Evolutionary conservation across 2,113 vertebrate genomes (phyloP), one percentile per base, ranked within the genome.

Genomic region (Tenrec ecaudatus): DNA sequence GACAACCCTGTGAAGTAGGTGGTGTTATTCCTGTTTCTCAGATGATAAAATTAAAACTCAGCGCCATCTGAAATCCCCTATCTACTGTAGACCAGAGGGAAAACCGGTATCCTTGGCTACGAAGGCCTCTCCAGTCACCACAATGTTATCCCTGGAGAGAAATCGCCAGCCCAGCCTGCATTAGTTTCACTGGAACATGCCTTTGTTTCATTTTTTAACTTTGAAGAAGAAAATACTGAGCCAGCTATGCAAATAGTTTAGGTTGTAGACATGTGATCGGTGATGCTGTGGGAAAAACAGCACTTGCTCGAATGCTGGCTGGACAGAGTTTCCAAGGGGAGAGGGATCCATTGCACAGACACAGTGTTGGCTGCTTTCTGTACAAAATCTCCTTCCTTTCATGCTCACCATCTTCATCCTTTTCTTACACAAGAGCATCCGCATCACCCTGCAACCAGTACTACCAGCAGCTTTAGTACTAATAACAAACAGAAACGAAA

Each of bases 31-130:
- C 40, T 25, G 76, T 53, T 82, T 92, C 58, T 62, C 27, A 31
- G 38, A 43, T 82, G 57, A 90, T 85, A 78, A 62, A 92, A 86
- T 17, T 68, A 64, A 90, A 92, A 11, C 15, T 88, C 47, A 64
- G 16, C 62, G 29, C 84, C 8, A 84, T 38, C 9, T 29, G 6
- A 89, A 78, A 53, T n/a, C 33, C 2, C 2, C 4, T 69, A n/a
- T 79, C 38, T 81, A 58, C 11, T 47, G n/a, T 11, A 0, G 6
- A 15, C 57, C 62, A 6, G 43, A n/a, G 43, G 88, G 69, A 58
- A 94, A 90, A 40, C 5, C 40, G 3, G 3, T 82, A 64, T 68
- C 27, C 7, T 73, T 33, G n/a, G 57, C 19, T 31, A n/a, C 15
- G n/a, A 58, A 75, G 19, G 0, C 19, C 8, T 86, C 60, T 78